phyloP scores from a whole-genome alignment of 2,888 invertebrate genomes.

The Sarcophaga variegata region DNA sequence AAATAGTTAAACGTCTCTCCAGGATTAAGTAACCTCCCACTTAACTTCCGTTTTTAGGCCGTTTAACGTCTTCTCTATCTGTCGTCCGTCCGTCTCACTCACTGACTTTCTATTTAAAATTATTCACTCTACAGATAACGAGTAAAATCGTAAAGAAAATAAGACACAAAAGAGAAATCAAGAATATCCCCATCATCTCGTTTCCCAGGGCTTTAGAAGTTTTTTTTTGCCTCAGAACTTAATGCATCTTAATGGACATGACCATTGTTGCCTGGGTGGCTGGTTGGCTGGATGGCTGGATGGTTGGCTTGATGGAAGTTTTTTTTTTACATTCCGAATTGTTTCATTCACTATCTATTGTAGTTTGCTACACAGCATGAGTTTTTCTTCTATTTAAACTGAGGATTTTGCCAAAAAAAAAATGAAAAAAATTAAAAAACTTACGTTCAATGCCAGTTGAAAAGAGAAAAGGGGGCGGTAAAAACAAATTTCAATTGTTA shows the following conservation, averaged over 20 bases:
- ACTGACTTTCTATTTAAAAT: not conserved
- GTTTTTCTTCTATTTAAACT: constrained; percentile 31
- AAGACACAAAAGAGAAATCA: constrained; percentile 36
- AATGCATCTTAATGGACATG: constrained; percentile 69
- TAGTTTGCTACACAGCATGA: constrained; percentile 47
- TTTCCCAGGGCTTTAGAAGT: constrained; percentile 18
- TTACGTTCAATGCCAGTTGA: not conserved
- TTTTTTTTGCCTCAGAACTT: constrained; percentile 37
- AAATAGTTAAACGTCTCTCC: constrained; percentile 60
- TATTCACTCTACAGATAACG: not conserved
- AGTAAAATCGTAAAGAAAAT: constrained; percentile 15
- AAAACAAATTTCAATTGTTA: constrained; percentile 41
- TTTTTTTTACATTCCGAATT: not conserved
- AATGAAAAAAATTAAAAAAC: constrained; percentile 27
- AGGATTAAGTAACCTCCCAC: constrained; percentile 68
- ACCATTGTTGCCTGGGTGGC: constrained; percentile 60
- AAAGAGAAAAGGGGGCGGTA: not conserved
- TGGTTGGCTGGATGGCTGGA: constrained; percentile 40
- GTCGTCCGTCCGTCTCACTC: not conserved
- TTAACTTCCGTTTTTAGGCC: constrained; percentile 68
- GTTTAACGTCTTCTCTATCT: constrained; percentile 49
- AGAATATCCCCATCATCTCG: constrained; percentile 35
- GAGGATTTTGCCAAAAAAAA: constrained; percentile 27
- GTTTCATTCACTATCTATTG: constrained; percentile 38
- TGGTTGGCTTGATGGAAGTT: not conserved